Base-by-base conservation (phyloP, 1,140 invertebrate genomes). In the Macrobrachium nipponense region DNA sequence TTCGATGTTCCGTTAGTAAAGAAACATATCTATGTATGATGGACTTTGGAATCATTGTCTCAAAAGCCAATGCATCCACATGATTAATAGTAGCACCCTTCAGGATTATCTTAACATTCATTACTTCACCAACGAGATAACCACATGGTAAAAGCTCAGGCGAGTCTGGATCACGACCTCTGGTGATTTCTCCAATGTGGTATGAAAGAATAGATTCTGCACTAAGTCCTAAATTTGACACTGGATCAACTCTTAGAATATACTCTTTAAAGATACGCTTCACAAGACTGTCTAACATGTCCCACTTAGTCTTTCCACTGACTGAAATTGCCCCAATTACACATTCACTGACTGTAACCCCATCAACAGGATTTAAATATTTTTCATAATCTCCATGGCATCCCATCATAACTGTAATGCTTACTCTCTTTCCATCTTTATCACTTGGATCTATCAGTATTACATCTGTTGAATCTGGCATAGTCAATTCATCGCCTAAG, bases 181-280 rank as follows among this genome's bases (percentile, higher is more conserved):
- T 89, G 91, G 93, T 91, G 60, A 97, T 95, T 92, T 98, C 97
- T 5, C 97, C 97, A 88, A 99, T 92, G 90, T 98, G 96, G 91
- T 99, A 99, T 68, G 96, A 96, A 78, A 95, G 95, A 58, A 99
- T 95, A 15, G 96, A 96, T 87, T 99, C 97, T 15, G 94, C 93
- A 87, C 95, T 96, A 0, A 99, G 92, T 17, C 98, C 98, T 43
- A 99, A 92, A 92, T 96, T 97, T 18, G 96, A 96, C 5, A 95
- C 95, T 0, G 97, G 96, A 92, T 99, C 98, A 87, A 99, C 95
- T 89, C 96, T 94, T 11, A 96, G 94, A 44, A 99, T 93, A 91
- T 99, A 99, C 90, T 99, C 97, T 91, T 98, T 98, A 90, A 99
- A 98, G 84, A 96, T 95, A 90, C 96, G 95, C 90, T 96, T 93